Evolutionary conservation across 2,797 vertebrate genomes (phyloP).

Genomic region (Jordanella pulchra): DNA sequence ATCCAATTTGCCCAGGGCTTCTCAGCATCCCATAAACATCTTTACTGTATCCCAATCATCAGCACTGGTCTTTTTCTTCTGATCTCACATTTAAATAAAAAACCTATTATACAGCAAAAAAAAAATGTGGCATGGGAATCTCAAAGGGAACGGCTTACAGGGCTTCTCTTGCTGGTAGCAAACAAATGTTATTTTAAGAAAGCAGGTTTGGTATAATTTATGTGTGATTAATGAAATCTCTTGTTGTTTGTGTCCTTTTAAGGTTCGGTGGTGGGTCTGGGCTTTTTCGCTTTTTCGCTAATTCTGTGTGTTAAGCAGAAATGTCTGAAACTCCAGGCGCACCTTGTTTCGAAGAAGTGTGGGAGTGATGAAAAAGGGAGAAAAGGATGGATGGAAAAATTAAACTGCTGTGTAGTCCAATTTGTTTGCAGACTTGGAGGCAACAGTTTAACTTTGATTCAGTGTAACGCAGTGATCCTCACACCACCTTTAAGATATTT

Average conservation of each 20-base stretch:
- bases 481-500: constrained; percentile 22
- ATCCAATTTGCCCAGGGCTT: constrained; percentile 76
- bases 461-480: constrained; percentile 42
- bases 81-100: constrained; percentile 86
- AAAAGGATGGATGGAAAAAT: constrained; percentile 63
- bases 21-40: constrained; percentile 76
- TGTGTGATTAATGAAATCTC: constrained; percentile 87
- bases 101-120: constrained; percentile 87
- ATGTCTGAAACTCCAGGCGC: constrained; percentile 70
- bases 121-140: constrained; percentile 79
- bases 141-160: constrained; percentile 74
- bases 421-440: constrained; percentile 73
- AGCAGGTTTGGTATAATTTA: constrained; percentile 84
- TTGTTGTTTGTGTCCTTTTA: constrained; percentile 84
- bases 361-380: constrained; percentile 58
- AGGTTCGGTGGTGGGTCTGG: constrained; percentile 71
- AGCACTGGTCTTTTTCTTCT: constrained; percentile 81
- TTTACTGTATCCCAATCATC: constrained; percentile 78
- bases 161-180: constrained; percentile 82
- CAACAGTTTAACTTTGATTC: constrained; percentile 65
- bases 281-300: constrained; percentile 64
- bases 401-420: constrained; percentile 73
- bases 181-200: constrained; percentile 88
- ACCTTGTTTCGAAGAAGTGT: constrained; percentile 71
- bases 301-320: constrained; percentile 84